Base-by-base conservation (phyloP, 2,797 vertebrate genomes). In the Botia almorhae region DNA sequence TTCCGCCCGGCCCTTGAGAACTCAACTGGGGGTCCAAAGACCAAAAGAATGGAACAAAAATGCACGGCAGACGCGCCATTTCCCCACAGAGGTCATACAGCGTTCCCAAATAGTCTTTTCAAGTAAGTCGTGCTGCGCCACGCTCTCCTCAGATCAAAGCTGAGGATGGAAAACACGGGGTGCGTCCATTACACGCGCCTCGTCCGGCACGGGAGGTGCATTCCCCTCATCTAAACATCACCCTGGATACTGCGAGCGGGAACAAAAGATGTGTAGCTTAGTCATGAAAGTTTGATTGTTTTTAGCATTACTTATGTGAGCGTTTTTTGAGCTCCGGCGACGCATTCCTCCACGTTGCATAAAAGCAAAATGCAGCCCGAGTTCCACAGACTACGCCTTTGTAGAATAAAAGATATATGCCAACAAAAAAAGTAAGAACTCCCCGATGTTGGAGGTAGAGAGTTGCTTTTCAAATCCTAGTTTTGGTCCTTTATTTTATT, bases 401-500 rank as follows among this genome's bases (percentile, higher is more conserved):
- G 92, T 93, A 94, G 94, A 94, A 92, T 91, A 91, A 93, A 90
- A 91, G 81, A 91, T 91, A 85, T 76, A 82, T 74, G 78, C 84
- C 83, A 79, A 82, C 56, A 87, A 82, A 85, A 26, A 88, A 86
- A 83, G 77, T 81, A 82, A 89, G 93, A 94, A 96, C 92, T 96
- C 96, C 96, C 95, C 96, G 95, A 95, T 95, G 95, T 96, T 94
- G 94, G 96, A 96, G 96, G 96, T 97, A 98, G 94, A 96, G 95
- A 96, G 95, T 95, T 96, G 96, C 95, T 96, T 98, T 98, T 98
- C 96, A 97, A 97, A 96, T 97, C 96, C 96, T 98, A 98, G 95
- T 96, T 99, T 99, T 99, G 98, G 97, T 99, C 97, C 97, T 99
- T 98, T 98, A 98, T 98, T 98, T 98, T 97, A 98, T 98, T 98